Base-by-base conservation (phyloP, 2,113 vertebrate genomes). In the Eira barbara region DNA sequence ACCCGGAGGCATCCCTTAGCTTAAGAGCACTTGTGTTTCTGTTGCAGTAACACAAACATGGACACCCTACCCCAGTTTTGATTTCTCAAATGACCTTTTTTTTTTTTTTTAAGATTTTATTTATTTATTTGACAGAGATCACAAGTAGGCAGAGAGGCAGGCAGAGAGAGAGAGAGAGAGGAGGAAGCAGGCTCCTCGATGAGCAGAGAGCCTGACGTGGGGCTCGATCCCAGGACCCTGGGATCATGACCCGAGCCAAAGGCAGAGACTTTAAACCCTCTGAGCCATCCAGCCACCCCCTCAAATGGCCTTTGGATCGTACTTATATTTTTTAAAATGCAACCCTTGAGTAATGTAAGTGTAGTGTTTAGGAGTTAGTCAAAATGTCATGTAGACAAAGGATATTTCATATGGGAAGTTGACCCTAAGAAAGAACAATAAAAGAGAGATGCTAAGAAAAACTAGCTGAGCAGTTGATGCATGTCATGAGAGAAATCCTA, bases 291-390 rank as follows among this genome's bases (percentile, higher is more conserved):
- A 17, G 49, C 1, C 0, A 4, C 49, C 49, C 49, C 49, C 83
- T 87, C 63, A 69, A 91, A 45, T 86, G 78, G 91, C 65, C 63
- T 97, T 83, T 96, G 89, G 92, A 74, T 98, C 10, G 73, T 82
- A 71, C 87, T 80, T 96, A 23, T 45, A 86, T 91, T 91, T 86
- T 29, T 39, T 55, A 81, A 92, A 39, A 82, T 79, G 9, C 13
- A 92, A 4, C 18, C 17, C 34, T 86, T 89, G 27, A 74, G 31
- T 49, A 85, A 80, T 81, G 7, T 55, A 81, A 80, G 61, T 39
- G 89, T 27, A 63, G n/a, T 2, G 14, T 36, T 87, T 89, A 42
- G 52, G 10, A 63, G 42, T 91, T 91, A 95, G 83, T 86, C 52
- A 95, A 23, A 81, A 6, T 29, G 27, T n/a, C 85, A 34, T 76